Conservation (phyloP, 2,797 vertebrate genomes). For the Triplophysa bombifrons region DNA sequence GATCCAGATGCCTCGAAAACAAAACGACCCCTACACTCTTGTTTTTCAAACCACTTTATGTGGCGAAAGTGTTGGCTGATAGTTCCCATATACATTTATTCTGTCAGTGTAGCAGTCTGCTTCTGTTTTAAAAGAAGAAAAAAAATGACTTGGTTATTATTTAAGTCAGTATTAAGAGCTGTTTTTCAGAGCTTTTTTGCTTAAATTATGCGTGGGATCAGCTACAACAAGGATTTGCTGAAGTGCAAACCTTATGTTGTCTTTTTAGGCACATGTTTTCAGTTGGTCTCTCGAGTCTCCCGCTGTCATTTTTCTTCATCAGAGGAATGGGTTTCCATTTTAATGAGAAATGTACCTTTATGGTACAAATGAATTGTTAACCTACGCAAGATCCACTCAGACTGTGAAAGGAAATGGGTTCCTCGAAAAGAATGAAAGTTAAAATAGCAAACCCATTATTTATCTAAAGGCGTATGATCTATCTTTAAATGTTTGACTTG, state of each 20-base stretch:
- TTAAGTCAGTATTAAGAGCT: constrained; percentile 76
- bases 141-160: constrained; percentile 59
- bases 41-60: constrained; percentile 63
- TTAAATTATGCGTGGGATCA: constrained; percentile 63
- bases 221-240: constrained; percentile 36
- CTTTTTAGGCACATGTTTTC: constrained; percentile 19
- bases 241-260: constrained; percentile 50
- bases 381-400: constrained; percentile 39
- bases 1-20: constrained; percentile 59
- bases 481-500: constrained; percentile 61
- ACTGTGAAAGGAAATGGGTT: constrained; percentile 58
- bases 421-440: constrained; percentile 29
- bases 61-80: constrained; percentile 72
- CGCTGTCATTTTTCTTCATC: constrained; percentile 17
- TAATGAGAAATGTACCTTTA: constrained; percentile 39
- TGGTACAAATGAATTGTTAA: constrained; percentile 39
- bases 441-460: constrained; percentile 49
- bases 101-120: constrained; percentile 70
- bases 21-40: constrained; percentile 52
- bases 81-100: constrained; percentile 64
- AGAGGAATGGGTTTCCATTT: constrained; percentile 22
- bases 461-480: constrained; percentile 64
- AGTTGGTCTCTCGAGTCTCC: constrained; percentile 18
- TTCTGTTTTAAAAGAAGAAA: constrained; percentile 73
- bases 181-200: constrained; percentile 71